These are phyloP conservation scores for Hafferia zeledoni DNA, from an alignment of 2,797 vertebrate genomes.

Conservation along the genomic window DNA sequence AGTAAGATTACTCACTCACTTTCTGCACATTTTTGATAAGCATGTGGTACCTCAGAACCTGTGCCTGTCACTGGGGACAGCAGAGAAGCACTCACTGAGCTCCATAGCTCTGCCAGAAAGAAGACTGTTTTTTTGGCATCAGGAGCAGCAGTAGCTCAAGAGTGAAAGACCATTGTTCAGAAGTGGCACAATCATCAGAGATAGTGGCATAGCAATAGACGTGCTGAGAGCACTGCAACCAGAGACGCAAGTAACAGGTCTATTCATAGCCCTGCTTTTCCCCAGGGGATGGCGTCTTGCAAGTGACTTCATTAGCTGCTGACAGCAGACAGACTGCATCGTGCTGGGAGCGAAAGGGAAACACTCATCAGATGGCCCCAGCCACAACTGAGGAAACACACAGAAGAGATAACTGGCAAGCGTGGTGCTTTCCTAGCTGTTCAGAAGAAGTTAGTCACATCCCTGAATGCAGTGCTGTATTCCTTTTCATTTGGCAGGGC, in stretches of 20 bases:
- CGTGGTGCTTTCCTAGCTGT: background rate
- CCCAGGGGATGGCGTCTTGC: constrained; percentile 46
- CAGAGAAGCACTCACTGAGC: background rate
- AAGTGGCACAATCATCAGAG: background rate
- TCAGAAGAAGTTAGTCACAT: constrained; percentile 9
- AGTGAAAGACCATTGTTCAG: background rate
- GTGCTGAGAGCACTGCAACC: background rate
- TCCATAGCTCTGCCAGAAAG: background rate
- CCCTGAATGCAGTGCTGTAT: background rate
- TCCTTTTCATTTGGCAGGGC: background rate
- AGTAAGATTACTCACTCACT: background rate
- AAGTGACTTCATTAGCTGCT: constrained; percentile 57
- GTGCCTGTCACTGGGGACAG: background rate
- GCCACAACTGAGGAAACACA: constrained; percentile 41
- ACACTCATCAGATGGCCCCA: constrained; percentile 58
- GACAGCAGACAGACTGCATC: constrained; percentile 60
- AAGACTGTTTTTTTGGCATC: background rate
- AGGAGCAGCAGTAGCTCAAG: background rate
- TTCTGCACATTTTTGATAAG: background rate
- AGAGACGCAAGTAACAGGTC: constrained; percentile 13
- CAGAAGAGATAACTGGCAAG: constrained; percentile 54
- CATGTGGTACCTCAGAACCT: background rate
- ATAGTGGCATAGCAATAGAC: background rate
- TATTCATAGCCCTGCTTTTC: constrained; percentile 46
- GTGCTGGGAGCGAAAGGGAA: constrained; percentile 36